A percentile compares a stretch with the other conserved stretches of the same genome.
phyloP scores from a whole-genome alignment of 1,140 invertebrate genomes.

The Ganaspis sp. region DNA sequence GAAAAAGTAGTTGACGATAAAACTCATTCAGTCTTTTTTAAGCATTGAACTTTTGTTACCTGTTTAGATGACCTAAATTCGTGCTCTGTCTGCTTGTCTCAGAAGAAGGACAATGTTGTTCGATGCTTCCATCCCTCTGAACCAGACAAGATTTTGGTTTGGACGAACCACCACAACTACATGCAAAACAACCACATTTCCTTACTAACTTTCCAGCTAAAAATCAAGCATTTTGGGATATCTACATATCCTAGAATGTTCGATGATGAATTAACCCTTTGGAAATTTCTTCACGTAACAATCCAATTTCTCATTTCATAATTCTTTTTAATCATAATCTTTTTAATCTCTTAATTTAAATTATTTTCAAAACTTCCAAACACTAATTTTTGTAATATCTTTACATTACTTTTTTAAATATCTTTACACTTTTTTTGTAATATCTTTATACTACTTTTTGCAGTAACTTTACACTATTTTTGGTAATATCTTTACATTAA shows the following conservation, averaged over 20 bases:
- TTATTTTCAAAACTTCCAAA: too few relatives aligned
- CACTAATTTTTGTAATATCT: too few relatives aligned
- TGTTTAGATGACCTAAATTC: conserved; percentile 76
- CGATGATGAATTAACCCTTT: not conserved
- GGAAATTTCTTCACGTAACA: not conserved
- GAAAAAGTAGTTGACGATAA: not conserved
- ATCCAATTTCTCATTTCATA: too few relatives aligned
- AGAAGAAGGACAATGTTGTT: conserved; percentile 76
- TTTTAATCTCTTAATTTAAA: too few relatives aligned
- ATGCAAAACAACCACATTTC: conserved; percentile 77
- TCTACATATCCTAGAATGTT: conserved; percentile 38
- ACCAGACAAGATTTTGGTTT: conserved; percentile 88
- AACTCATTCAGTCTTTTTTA: conserved; percentile 36
- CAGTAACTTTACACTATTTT: too few relatives aligned
- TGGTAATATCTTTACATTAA: too few relatives aligned
- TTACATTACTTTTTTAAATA: too few relatives aligned
- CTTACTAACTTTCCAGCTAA: conserved; percentile 63
- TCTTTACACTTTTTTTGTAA: too few relatives aligned
- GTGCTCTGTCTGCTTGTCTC: conserved; percentile 75
- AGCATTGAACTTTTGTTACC: conserved; percentile 69
- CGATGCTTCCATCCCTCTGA: conserved; percentile 79
- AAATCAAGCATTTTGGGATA: conserved; percentile 51
- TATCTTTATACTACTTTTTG: too few relatives aligned
- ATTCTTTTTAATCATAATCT: not conserved
- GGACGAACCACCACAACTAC: conserved; percentile 81